A percentile compares a stretch with the other conserved stretches of the same genome.
These are phyloP conservation scores for Ochropleura plecta DNA, from an alignment of 2,888 invertebrate species.

Conservation along the genomic window DNA sequence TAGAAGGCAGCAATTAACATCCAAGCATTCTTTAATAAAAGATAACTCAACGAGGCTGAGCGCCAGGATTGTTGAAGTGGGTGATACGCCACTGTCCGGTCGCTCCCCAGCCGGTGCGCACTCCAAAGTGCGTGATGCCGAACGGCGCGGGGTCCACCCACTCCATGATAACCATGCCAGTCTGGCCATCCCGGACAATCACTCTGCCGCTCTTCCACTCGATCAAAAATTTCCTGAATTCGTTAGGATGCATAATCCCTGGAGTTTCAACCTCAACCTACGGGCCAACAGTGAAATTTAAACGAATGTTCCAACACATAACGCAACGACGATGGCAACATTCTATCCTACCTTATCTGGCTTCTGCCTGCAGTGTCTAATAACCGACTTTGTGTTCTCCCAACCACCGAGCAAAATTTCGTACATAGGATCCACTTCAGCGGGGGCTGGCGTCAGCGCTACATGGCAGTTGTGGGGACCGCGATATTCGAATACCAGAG, in stretches of 20 bases:
- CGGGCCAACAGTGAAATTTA: conserved; percentile 66
- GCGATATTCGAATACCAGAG: conserved; percentile 90
- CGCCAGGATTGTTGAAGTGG: conserved; percentile 78
- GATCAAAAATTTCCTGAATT: conserved; percentile 90
- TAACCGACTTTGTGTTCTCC: conserved; percentile 92
- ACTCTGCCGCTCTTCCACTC: conserved; percentile 91
- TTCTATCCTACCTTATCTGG: conserved; percentile 91
- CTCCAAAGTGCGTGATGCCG: conserved; percentile 91
- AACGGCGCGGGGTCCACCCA: conserved; percentile 91
- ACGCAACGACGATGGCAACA: conserved; percentile 69
- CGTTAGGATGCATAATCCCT: conserved; percentile 89
- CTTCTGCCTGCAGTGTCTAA: conserved; percentile 91
- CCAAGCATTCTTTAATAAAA: conserved; percentile 71
- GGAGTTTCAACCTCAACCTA: conserved; percentile 91
- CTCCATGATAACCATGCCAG: conserved; percentile 90
- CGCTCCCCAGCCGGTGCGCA: conserved; percentile 92
- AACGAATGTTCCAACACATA: conserved; percentile 47
- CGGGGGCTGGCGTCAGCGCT: conserved; percentile 89
- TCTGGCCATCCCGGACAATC: conserved; percentile 85
- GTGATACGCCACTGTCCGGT: conserved; percentile 91
- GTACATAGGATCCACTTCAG: conserved; percentile 91
- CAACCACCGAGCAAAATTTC: conserved; percentile 93
- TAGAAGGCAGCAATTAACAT: conserved; percentile 78
- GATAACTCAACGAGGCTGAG: conserved; percentile 84
- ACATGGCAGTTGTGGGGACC: conserved; percentile 92